Evolutionary conservation across 2,797 vertebrate genomes (phyloP), one percentile per base, ranked within the genome.

Genomic region (Forpus xanthops): DNA sequence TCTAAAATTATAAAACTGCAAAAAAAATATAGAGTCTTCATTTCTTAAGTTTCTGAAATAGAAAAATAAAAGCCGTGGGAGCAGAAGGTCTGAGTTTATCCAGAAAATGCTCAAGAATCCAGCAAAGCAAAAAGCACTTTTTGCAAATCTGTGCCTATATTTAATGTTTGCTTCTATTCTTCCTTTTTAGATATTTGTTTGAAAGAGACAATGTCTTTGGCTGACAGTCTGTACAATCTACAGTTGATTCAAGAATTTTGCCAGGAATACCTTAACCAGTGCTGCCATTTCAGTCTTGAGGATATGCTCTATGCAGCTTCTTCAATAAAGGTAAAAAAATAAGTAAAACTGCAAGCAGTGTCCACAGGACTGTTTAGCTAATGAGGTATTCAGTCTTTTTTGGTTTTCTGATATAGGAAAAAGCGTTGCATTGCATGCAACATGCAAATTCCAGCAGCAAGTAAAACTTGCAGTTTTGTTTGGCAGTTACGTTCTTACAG

Each of bases 251-350:
- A 99, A 97, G 98, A 99, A 74, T 99, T 99, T 98, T 99, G 99
- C 97, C 98, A 98, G 91, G 98, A 99, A 89, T 98, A 99, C 95
- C 98, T 99, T 95, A 98, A 98, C 96, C 98, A 94, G 96, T 99
- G 99, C 97, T 99, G 99, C 97, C 99, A 99, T 97, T 99, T 99
- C 97, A 98, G 96, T 95, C 98, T 99, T 92, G 99, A 99, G 97
- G 99, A 99, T 96, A 99, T 99, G 99, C 98, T 99, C 19, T 99
- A 99, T 20, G 98, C 99, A 78, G 98, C 99, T 93, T 98, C 99
- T 75, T 98, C 98, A 81, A 93, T 99, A 96, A 99, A 99, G 98
- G 99, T 99, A 98, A 98, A 67, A 66, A 49, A 16, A 18, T 10
- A 13, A 64, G 49, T 21, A 39, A 35, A 71, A 81, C 23, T 41